Evolutionary conservation across 2,113 vertebrate genomes (phyloP), one percentile per base, ranked within the genome.

Genomic region (Scalopus aquaticus): DNA sequence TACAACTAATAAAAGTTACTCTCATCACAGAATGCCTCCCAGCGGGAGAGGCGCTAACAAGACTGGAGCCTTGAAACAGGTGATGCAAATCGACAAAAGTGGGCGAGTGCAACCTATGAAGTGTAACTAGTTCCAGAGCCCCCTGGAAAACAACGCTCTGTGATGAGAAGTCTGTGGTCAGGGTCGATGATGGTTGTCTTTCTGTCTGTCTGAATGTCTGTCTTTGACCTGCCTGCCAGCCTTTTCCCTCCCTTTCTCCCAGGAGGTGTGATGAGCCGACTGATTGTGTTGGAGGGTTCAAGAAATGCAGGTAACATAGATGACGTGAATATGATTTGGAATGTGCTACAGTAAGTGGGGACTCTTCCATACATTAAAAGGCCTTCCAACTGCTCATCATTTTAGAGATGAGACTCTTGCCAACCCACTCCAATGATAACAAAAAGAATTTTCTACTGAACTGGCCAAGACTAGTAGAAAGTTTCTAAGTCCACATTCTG

Each of bases 361-460:
- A 80, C 74, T 90, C 79, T 28, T 39, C n/a, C 56, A 85, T n/a
- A 51, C 6, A 37, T 74, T 56, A 58, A 91, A 91, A n/a, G 46
- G 20, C 39, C 65, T 80, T 70, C 64, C 19, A 85, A 90, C 44
- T 86, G 24, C n/a, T 54, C 60, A 32, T 84, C 44, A 73, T 94
- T 84, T n/a, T 32, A 60, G 42, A 49, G 22, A n/a, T 10, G 15
- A 67, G 62, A 56, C 35, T 51, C 16, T 58, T 30, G 72, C 44
- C 17, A 82, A 22, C 13, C 0, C 1, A 17, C 2, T 13, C 56
- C 56, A 87, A 17, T 35, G 32, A 26, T 17, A 92, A 65, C 51
- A 60, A 76, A 82, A 84, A 17, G 26, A 44, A 83, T 70, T 90
- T 96, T 84, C 88, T 94, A n/a, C 37, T 92, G 60, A 92, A 54